Base-by-base conservation (phyloP, 2,888 invertebrate genomes). In the Villa cingulata region DNA sequence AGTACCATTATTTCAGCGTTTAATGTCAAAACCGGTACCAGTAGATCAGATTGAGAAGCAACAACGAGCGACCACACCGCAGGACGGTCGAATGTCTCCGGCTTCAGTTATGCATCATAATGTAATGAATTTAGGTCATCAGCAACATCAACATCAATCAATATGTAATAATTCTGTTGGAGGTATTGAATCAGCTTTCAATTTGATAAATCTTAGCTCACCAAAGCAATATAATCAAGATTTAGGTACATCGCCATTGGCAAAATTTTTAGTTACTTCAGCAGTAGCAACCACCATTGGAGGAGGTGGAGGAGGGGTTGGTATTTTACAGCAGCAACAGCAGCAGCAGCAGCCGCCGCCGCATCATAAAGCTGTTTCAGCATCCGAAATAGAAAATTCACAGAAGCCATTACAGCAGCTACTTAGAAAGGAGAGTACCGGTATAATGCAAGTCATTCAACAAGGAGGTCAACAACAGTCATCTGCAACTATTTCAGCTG, bases 11-110 rank as follows among this genome's bases (percentile, higher is more conserved):
- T 71, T 89, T 34, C 85, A 86, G 60, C 77, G 86, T 53, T 72
- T 89, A 29, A 83, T 89, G 78, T 86, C 87, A 36, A 62, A 61
- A 49, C 60, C 62, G 1, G 57, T 69, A 2, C 86, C 88, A 1
- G 87, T 85, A 15, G 90, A 90, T 63, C 89, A 91, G 62, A 83
- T 92, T 61, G 92, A 92, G 62, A 87, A 87, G 59, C 88, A 87
- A 57, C 88, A 89, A 58, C 74, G 85, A 45, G 82, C 83, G 17
- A 76, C 80, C 32, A 83, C 86, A 15, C 86, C 86, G 1, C 79
- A 80, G 55, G 75, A 77, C 52, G 62, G 61, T 3, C 67, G 65
- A 53, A 61, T 59, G 57, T 64, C 57, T 58, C 48, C 49, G 44
- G 23, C 46, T 63, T 65, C 68, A 23, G 12, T 2, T 39, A 1